Base-by-base conservation (phyloP, 2,113 vertebrate species). In the Nymphicus hollandicus region DNA sequence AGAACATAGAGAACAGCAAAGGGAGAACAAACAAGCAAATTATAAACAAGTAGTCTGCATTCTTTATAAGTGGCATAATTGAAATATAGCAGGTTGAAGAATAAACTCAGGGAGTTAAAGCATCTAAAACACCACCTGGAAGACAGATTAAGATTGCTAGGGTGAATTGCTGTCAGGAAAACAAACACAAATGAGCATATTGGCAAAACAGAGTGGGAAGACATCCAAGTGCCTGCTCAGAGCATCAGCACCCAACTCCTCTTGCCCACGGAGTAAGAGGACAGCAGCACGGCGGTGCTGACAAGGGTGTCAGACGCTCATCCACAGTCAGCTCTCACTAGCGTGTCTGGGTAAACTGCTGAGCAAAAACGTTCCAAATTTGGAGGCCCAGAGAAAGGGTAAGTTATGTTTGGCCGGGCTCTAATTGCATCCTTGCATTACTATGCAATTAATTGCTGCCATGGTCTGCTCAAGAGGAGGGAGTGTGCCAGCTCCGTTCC, bases 371-470 rank as follows among this genome's bases (percentile, higher is more conserved):
- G n/a, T 52, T 95, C 91, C 91, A 91, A 47, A 95, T 81, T 44
- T 70, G 81, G 93, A 91, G 84, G 89, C 86, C 89, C 69, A 10
- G 12, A 60, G 65, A 93, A 31, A 77, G 83, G 73, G 35, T 76
- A 71, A 77, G 86, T 91, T 93, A 39, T 95, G 65, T 89, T 96
- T 95, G 94, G 86, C 95, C 1, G 3, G 65, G 41, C 89, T 91
- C 49, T 97, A 95, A 95, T 92, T 96, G 89, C 95, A 87, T 95
- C 91, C 86, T 91, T 93, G 89, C 89, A 89, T 95, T 93, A 69
- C 94, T 87, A 29, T 64, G 70, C 93, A 94, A 96, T 97, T 97
- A 95, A 95, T 91, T 95, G 91, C 93, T 96, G 84, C 93, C 83
- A 18, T 78, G 83, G 55, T 71, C 86, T 87, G 78, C 89, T 79